Evolutionary conservation across 2,797 vertebrate genomes (phyloP), one percentile per base, ranked within the genome.

Genomic region (Pipistrellus nathusii): DNA sequence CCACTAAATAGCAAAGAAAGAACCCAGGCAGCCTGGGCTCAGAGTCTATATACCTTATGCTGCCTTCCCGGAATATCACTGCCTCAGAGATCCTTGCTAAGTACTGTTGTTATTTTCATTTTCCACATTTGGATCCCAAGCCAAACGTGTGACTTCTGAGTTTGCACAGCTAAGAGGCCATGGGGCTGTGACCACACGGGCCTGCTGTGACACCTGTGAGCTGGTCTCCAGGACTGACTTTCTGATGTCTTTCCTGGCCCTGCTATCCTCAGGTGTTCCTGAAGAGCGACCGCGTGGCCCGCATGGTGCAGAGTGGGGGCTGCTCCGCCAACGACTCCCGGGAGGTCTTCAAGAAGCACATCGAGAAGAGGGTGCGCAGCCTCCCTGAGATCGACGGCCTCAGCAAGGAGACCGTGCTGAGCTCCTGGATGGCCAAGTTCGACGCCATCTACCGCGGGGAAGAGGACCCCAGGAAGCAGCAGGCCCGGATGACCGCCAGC

Each of bases 331-430:
- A 98, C 0, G 99, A 99, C 97, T 99, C 99, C 4, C 98, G 99
- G 0, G 99, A 99, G 91, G 99, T 99, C 94, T 99, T 99, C 98
- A 99, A 99, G 98, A 99, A 99, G 96, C 99, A 99, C 98, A 99
- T 99, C 0, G 99, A 99, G 98, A 99, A 99, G 57, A 98, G 99
- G 0, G 99, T 99, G 55, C 99, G 99, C 55, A 99, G 99, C 98
- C 98, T 99, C 53, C 99, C 99, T 0, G 99, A 99, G 97, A 99
- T 99, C 0, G 99, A 99, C 0, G 99, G 99, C 78, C 98, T 99
- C 96, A 99, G 99, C 98, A 99, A 99, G 97, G 99, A 99, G 98
- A 99, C 99, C 0, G 99, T 99, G 84, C 98, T 99, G 68, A 99
- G 99, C 98, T 99, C 99, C 48, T 99, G 99, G 99, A 99, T 99